Percentiles rank a stretch among this genome's conserved stretches.
phyloP scores from a whole-genome alignment of 1,140 invertebrate species.

The Bombus superbus region DNA sequence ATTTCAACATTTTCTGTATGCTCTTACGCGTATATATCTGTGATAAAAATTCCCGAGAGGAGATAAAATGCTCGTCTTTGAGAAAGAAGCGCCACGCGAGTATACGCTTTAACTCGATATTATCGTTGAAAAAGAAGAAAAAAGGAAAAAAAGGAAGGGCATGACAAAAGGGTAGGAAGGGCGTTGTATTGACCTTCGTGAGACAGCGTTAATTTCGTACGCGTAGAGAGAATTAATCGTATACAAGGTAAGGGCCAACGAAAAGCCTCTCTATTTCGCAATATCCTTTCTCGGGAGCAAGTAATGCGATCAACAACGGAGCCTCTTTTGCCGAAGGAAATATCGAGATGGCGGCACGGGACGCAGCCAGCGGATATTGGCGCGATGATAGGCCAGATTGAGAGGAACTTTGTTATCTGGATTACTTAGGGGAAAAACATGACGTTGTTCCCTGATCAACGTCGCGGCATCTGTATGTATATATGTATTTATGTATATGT shows the following conservation, averaged over 20 bases:
- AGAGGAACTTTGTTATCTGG: conserved; percentile 71
- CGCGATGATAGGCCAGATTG: conserved; percentile 73
- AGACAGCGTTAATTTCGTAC: conserved; percentile 8
- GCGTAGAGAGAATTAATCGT: conserved; percentile 27
- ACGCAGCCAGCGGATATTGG: conserved; percentile 62
- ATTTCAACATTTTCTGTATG: too few relatives aligned
- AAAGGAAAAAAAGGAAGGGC: too few relatives aligned
- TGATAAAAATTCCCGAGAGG: too few relatives aligned
- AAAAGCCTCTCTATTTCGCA: conserved; percentile 42
- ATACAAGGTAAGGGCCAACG: too few relatives aligned
- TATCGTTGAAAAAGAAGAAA: too few relatives aligned
- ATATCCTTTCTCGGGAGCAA: conserved; percentile 63
- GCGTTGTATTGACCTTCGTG: background rate
- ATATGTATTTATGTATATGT: background rate
- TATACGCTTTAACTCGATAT: too few relatives aligned
- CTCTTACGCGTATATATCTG: too few relatives aligned
- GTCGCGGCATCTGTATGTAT: conserved; percentile 28
- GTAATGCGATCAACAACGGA: conserved; percentile 72
- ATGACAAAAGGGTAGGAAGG: too few relatives aligned
- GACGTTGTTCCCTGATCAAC: conserved; percentile 56
- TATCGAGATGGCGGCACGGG: conserved; percentile 50
- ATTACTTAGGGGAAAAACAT: conserved; percentile 61
- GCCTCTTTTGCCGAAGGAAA: conserved; percentile 54
- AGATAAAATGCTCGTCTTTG: too few relatives aligned
- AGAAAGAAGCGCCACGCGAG: too few relatives aligned